Conservation (phyloP, 2,113 vertebrate genomes). For the Anoplopoma fimbria region DNA sequence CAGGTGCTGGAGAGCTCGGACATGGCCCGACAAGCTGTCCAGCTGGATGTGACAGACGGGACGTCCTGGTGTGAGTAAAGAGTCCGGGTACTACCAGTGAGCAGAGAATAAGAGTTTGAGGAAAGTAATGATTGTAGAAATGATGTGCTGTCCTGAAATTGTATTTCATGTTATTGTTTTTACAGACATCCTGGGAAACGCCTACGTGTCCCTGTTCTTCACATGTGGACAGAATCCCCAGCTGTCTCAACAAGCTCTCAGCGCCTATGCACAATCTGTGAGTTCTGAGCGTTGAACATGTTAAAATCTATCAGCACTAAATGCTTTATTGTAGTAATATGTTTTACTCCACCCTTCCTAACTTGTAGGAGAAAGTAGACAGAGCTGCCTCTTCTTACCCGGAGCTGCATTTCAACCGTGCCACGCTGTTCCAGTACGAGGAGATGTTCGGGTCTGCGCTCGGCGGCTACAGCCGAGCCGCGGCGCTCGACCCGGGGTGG, state of each 20-base stretch:
- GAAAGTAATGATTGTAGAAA: not conserved
- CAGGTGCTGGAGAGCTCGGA: slow-evolving; percentile 89
- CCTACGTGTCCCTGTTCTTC: slow-evolving; percentile 92
- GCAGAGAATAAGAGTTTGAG: not conserved
- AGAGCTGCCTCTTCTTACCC: slow-evolving; percentile 86
- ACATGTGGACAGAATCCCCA: slow-evolving; percentile 90
- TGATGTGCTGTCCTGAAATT: not conserved
- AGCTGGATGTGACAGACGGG: slow-evolving; percentile 90
- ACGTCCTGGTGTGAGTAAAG: slow-evolving; percentile 93
- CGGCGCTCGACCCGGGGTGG: slow-evolving; percentile 88
- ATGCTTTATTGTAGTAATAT: not conserved
- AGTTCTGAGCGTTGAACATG: slow-evolving; percentile 66
- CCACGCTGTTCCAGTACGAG: slow-evolving; percentile 91
- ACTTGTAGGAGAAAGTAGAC: slow-evolving; percentile 88
- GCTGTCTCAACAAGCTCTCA: slow-evolving; percentile 91
- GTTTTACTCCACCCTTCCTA: not conserved
- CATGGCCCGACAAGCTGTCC: slow-evolving; percentile 89
- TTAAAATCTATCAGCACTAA: not conserved
- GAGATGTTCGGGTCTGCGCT: slow-evolving; percentile 90
- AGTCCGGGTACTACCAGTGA: not conserved
- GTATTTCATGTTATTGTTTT: slow-evolving; percentile 25
- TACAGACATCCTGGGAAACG: slow-evolving; percentile 91
- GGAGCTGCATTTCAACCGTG: slow-evolving; percentile 92
- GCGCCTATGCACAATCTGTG: slow-evolving; percentile 91
- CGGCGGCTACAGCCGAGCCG: slow-evolving; percentile 86